phyloP scores from a whole-genome alignment of 1,140 invertebrate genomes.

The Spodoptera frugiperda region DNA sequence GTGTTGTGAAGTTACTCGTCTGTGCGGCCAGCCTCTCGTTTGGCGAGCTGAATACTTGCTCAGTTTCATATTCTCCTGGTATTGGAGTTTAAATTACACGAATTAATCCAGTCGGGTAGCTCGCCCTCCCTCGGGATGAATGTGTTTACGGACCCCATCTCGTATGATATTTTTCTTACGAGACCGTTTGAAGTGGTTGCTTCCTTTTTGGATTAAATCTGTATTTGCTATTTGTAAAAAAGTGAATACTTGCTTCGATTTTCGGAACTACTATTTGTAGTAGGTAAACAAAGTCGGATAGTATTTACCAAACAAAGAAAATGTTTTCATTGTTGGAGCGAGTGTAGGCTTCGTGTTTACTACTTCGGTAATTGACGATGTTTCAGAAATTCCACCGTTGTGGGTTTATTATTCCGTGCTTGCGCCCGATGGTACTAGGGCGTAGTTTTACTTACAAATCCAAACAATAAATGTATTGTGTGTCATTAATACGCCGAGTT shows the following conservation, averaged over 20 bases:
- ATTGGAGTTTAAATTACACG: constrained; percentile 82
- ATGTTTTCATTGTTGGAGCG: constrained; percentile 48
- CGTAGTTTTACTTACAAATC: constrained; percentile 19
- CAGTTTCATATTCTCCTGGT: constrained; percentile 78
- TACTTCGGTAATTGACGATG: constrained; percentile 31
- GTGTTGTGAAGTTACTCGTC: constrained; percentile 5
- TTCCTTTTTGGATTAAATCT: constrained; percentile 4
- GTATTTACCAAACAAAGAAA: constrained; percentile 43
- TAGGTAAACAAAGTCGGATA: not conserved
- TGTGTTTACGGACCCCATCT: constrained; percentile 58
- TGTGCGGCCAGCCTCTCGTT: constrained; percentile 20
- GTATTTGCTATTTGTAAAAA: not conserved
- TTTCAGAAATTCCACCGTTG: constrained; percentile 20
- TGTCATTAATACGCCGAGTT: constrained; percentile 48
- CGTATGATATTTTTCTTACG: constrained; percentile 60
- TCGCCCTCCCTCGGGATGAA: constrained; percentile 50
- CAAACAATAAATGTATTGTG: constrained; percentile 37
- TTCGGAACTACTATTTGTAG: not conserved
- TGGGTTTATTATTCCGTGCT: constrained; percentile 16
- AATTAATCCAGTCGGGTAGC: constrained; percentile 76
- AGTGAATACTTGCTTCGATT: not conserved
- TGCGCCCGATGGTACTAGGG: constrained; percentile 44
- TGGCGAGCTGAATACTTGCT: constrained; percentile 67
- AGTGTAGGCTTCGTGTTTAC: constrained; percentile 54
- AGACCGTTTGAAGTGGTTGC: not conserved